Base-by-base conservation (phyloP, 2,113 vertebrate species). In the Nycticebus coucang region DNA sequence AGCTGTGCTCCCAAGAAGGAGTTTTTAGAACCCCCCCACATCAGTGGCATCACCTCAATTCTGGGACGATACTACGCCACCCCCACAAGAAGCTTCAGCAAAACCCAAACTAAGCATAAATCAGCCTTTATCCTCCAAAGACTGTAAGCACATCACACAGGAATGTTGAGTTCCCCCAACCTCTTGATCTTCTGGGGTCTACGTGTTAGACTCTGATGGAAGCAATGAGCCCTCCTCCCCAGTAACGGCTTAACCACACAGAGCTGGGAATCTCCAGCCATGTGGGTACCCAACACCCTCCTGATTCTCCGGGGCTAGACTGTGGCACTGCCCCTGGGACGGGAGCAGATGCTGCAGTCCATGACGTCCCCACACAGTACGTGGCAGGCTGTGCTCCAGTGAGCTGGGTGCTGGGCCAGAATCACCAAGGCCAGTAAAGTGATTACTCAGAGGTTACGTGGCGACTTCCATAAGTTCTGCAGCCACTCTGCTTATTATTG, bases 321-420 rank as follows among this genome's bases (percentile, higher is more conserved):
- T 4, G 14, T 2, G 1, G 2, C 60, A 1, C n/a, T 24, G 7
- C 28, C 64, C 37, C 50, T 2, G n/a, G n/a, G 26, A 37, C 3
- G 9, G 69, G 57, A 62, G 14, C 3, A 0, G 28, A 59, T 2
- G 4, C 2, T 0, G 0, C 5, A 14, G 0, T 4, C 4, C 57
- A 35, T 2, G 33, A 53, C 72, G 2, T 9, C 45, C 59, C 24
- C 1, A 3, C 5, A 55, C 0, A 41, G 62, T 45, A 55, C 14
- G 18, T 0, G 4, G n/a, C 26, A 33, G 12, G 8, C 2, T 1
- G 8, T 0, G 45, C 37, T 7, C 0, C 0, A 35, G 2, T 0
- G 35, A 66, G 83, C 35, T 55, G n/a, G 86, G 17, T 8, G 7
- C 22, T 7, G 17, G 72, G 45, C 55, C 55, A 28, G 55, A 81